Percentiles rank a stretch among this genome's conserved stretches.
These are phyloP conservation scores for Mormyrus proboscirostris DNA, from an alignment of 2,797 vertebrate genomes.

Conservation along the genomic window DNA sequence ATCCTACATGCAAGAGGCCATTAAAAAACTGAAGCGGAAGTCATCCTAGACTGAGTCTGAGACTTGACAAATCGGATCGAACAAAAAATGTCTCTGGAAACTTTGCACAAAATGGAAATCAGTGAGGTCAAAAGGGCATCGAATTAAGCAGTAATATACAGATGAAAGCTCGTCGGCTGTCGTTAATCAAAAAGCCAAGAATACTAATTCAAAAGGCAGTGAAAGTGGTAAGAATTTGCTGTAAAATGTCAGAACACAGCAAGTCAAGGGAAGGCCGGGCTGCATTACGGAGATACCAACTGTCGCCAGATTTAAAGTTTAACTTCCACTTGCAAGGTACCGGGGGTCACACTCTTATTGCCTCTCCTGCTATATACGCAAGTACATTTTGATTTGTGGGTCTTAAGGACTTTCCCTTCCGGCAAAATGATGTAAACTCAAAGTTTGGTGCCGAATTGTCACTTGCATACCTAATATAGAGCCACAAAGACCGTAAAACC, in stretches of 20 bases:
- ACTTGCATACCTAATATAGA: not conserved
- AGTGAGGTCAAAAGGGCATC: not conserved
- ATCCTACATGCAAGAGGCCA: not conserved
- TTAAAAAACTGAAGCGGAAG: not conserved
- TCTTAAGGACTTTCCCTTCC: not conserved
- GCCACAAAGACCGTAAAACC: constrained; percentile 51
- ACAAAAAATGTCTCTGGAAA: not conserved
- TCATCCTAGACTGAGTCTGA: not conserved
- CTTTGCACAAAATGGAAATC: not conserved
- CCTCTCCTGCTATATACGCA: not conserved
- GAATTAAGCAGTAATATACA: not conserved
- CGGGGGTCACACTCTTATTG: not conserved
- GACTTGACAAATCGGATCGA: not conserved
- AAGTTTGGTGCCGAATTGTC: not conserved
- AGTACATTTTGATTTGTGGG: not conserved
- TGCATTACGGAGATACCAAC: not conserved
- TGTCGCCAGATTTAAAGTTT: not conserved
- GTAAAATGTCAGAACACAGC: not conserved
- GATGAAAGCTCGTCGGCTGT: not conserved
- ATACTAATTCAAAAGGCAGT: not conserved
- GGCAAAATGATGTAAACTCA: not conserved
- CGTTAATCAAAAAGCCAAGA: not conserved
- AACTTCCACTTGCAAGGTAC: not conserved
- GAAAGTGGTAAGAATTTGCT: not conserved
- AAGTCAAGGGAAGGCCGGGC: not conserved